These are phyloP conservation scores for Mormyrus iriodes DNA, from an alignment of 2,113 vertebrate genomes.

Conservation along the genomic window DNA sequence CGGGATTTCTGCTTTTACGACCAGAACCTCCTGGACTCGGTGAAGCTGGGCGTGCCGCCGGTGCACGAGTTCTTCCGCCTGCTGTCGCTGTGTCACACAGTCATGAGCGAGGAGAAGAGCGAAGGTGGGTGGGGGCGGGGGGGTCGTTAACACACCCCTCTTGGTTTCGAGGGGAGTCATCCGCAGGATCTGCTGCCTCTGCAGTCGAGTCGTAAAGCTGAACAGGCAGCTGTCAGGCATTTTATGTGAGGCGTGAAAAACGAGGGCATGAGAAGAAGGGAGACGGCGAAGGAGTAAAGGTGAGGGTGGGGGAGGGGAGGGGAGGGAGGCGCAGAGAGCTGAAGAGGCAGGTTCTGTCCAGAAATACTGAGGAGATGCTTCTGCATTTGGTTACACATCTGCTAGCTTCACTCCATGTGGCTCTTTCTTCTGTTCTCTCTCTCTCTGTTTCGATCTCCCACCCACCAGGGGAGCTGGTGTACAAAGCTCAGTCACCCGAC, in stretches of 20 bases:
- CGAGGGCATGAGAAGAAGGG: not conserved
- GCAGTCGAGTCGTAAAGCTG: not conserved
- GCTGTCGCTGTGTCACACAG: conserved; percentile 84
- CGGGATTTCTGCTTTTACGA: conserved; percentile 80
- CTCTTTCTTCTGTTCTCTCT: not conserved
- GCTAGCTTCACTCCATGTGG: not conserved
- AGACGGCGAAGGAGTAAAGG: not conserved
- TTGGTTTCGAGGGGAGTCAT: not conserved
- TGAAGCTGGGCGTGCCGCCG: conserved; percentile 68
- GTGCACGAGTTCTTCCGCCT: conserved; percentile 85
- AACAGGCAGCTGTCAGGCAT: not conserved
- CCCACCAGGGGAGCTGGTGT: conserved; percentile 70
- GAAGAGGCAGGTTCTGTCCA: not conserved
- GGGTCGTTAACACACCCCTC: not conserved
- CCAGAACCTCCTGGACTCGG: conserved; percentile 71
- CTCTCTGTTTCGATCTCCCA: not conserved
- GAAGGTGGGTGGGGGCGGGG: conserved; percentile 57
- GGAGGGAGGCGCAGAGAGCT: not conserved
- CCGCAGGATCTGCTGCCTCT: not conserved
- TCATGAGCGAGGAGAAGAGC: conserved; percentile 85
- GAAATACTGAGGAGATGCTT: not conserved
- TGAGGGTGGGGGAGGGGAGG: not conserved
- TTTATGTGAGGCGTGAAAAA: not conserved
- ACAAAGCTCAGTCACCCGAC: conserved; percentile 89
- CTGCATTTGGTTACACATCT: not conserved